phyloP scores from a whole-genome alignment of 2,888 invertebrate species.

The Hydriomena furcata region DNA sequence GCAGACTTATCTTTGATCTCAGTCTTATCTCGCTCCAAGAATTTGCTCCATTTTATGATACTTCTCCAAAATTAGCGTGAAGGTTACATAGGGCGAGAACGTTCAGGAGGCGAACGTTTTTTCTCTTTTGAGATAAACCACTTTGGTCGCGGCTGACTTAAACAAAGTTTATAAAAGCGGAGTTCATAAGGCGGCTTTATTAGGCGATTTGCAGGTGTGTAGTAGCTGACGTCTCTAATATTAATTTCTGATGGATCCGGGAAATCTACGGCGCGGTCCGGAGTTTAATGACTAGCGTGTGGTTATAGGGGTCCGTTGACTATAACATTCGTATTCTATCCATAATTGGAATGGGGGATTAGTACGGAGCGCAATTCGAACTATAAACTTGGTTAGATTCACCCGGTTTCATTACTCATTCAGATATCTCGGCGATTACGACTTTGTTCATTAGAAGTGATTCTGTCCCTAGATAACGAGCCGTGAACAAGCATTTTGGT shows the following conservation, averaged over 20 bases:
- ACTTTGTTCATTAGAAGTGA: constrained; percentile 61
- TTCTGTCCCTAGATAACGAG: constrained; percentile 57
- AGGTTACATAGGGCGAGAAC: constrained; percentile 43
- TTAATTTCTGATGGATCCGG: constrained; percentile 71
- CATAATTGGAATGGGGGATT: constrained; percentile 67
- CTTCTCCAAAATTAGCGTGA: constrained; percentile 38
- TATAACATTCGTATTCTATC: constrained; percentile 56
- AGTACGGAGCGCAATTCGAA: constrained; percentile 57
- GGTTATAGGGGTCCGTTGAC: constrained; percentile 42
- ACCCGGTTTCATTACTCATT: constrained; percentile 62
- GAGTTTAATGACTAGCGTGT: constrained; percentile 56
- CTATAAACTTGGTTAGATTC: constrained; percentile 60
- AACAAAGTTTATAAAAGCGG: constrained; percentile 68
- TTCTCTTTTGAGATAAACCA: constrained; percentile 48
- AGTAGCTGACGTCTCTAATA: constrained; percentile 71
- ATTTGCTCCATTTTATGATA: constrained; percentile 35
- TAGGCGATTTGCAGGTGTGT: constrained; percentile 71
- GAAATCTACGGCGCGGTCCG: constrained; percentile 50
- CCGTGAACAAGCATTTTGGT: constrained; percentile 49
- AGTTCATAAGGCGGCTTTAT: constrained; percentile 76
- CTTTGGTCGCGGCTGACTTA: constrained; percentile 55
- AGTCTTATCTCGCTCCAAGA: constrained; percentile 33
- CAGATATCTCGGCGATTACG: constrained; percentile 60
- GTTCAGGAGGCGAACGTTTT: constrained; percentile 39
- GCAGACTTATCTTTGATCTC: constrained; percentile 34